phyloP scores from a whole-genome alignment of 1,140 invertebrate species.

The Drosophila kohkoa region DNA sequence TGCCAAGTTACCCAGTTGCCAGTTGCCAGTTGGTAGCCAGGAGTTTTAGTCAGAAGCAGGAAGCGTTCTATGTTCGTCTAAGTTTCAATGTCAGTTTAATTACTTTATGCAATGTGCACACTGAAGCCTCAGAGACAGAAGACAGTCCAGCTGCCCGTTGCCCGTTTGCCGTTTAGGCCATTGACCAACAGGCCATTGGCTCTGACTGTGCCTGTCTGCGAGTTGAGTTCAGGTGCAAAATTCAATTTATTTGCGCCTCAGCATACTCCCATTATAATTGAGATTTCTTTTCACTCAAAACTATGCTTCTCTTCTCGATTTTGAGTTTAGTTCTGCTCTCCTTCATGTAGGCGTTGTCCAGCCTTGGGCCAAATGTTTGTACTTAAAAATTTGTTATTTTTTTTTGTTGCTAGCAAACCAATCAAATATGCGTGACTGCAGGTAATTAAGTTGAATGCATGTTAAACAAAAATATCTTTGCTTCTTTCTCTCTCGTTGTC shows the following conservation, averaged over 20 bases:
- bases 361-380: conserved; percentile 48
- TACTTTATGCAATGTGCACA: conserved; percentile 77
- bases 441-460: conserved; percentile 68
- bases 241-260: conserved; percentile 55
- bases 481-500: conserved; percentile 27
- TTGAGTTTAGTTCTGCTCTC: conserved; percentile 4
- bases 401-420: conserved; percentile 53
- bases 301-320: neutral
- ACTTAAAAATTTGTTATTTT: conserved; percentile 3
- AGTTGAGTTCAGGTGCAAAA: conserved; percentile 34
- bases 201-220: conserved; percentile 34
- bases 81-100: conserved; percentile 83
- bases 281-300: conserved; percentile 5
- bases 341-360: conserved; percentile 33
- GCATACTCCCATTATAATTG: conserved; percentile 26
- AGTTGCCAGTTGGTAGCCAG: conserved; percentile 39
- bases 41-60: conserved; percentile 73
- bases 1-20: conserved; percentile 16
- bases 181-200: conserved; percentile 62
- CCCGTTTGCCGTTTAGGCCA: conserved; percentile 43
- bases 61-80: conserved; percentile 81
- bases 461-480: conserved; percentile 62
- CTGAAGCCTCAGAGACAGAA: conserved; percentile 28
- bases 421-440: conserved; percentile 76
- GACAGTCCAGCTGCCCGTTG: conserved; percentile 7